A percentile compares a stretch with the other conserved stretches of the same genome.
Evolutionary conservation across 2,797 vertebrate species (phyloP).

Genomic region (Esox masquinongy): DNA sequence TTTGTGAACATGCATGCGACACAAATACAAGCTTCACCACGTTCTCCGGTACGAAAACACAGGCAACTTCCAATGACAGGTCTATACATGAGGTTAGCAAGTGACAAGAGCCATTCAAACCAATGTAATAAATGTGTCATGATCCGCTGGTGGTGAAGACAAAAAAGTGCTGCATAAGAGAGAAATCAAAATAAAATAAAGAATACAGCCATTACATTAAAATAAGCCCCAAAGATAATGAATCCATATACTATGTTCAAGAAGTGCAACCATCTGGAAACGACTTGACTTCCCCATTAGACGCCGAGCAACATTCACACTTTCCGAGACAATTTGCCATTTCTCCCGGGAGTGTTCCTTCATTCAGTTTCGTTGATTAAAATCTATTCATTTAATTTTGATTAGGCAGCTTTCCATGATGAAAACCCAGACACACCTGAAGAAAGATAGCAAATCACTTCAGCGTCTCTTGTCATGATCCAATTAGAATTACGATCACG

Average conservation of each 20-base stretch:
- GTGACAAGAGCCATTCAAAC: slow-evolving; percentile 25
- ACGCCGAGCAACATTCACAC: neutral
- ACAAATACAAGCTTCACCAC: slow-evolving; percentile 20
- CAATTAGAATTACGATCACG: neutral
- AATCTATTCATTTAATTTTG: slow-evolving; percentile 32
- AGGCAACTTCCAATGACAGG: slow-evolving; percentile 33
- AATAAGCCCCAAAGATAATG: slow-evolving; percentile 67
- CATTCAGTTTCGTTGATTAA: slow-evolving; percentile 28
- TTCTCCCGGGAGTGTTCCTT: slow-evolving; percentile 22
- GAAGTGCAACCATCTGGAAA: slow-evolving; percentile 30
- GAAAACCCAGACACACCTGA: slow-evolving; percentile 6
- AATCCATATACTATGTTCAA: slow-evolving; percentile 31
- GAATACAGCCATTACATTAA: slow-evolving; percentile 43
- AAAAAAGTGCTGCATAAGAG: slow-evolving; percentile 39
- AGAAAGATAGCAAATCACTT: slow-evolving; percentile 12
- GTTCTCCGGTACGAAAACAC: slow-evolving; percentile 27
- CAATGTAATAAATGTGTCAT: slow-evolving; percentile 49
- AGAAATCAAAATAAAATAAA: slow-evolving; percentile 31
- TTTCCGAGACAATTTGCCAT: slow-evolving; percentile 13
- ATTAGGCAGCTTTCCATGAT: slow-evolving; percentile 17
- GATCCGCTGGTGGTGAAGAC: slow-evolving; percentile 34
- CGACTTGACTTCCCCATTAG: slow-evolving; percentile 28
- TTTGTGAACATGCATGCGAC: slow-evolving; percentile 5
- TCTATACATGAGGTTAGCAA: slow-evolving; percentile 16
- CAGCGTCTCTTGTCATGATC: slow-evolving; percentile 16